A percentile compares a stretch with the other conserved stretches of the same genome.
These are phyloP conservation scores for Gymnogyps californianus DNA, from an alignment of 2,113 vertebrate species.

Conservation along the genomic window DNA sequence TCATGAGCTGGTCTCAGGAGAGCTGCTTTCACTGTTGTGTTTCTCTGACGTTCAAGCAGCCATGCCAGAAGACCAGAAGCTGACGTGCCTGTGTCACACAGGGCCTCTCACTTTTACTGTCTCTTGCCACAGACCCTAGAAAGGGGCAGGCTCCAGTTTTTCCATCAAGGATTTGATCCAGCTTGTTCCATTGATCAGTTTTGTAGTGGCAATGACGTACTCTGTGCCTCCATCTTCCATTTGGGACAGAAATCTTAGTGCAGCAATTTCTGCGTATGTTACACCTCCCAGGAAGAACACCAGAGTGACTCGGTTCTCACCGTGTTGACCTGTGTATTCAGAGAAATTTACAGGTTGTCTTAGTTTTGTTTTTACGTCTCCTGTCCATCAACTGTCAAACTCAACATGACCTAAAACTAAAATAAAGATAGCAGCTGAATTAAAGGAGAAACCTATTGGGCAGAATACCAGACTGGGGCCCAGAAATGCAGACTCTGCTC, in stretches of 20 bases:
- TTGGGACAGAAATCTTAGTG: constrained; percentile 93
- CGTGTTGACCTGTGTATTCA: constrained; percentile 85
- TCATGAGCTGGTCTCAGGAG: background rate
- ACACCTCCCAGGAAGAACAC: constrained; percentile 96
- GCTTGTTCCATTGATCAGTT: constrained; percentile 91
- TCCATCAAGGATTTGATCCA: constrained; percentile 97
- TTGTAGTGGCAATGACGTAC: constrained; percentile 95
- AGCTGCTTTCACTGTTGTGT: accelerated
- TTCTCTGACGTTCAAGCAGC: accelerated
- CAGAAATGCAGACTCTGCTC: background rate
- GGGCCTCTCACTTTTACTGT: background rate
- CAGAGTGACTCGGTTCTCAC: constrained; percentile 92
- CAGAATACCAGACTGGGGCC: background rate
- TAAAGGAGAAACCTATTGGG: background rate
- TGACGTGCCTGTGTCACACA: accelerated
- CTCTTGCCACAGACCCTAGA: constrained; percentile 49
- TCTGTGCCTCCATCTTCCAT: constrained; percentile 96
- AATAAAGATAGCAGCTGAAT: background rate
- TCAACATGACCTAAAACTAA: background rate
- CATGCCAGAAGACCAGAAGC: background rate
- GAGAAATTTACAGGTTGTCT: background rate
- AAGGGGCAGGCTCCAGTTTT: constrained; percentile 78
- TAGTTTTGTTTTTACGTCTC: background rate
- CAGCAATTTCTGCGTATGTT: constrained; percentile 92
- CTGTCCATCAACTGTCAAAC: background rate